Conservation (phyloP, 1,140 invertebrate genomes). For the Calycopis cecrops region DNA sequence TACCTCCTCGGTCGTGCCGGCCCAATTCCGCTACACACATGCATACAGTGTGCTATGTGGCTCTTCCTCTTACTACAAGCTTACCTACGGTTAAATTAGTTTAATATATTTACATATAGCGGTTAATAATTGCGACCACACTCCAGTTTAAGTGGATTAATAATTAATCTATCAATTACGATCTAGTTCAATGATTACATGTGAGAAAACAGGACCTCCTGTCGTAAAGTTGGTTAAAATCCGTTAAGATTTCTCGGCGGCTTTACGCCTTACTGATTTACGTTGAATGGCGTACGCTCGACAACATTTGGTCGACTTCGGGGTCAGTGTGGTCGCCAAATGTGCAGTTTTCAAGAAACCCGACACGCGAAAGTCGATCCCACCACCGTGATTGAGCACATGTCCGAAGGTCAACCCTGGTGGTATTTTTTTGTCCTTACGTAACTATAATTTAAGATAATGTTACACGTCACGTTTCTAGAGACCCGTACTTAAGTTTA, state of each 20-base stretch:
- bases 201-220: neutral
- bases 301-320: constrained; percentile 45
- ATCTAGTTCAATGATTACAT: too few species aligned
- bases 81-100: too few species aligned
- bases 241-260: constrained; percentile 22
- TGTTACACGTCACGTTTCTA: neutral
- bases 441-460: constrained; percentile 18
- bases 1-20: too few species aligned
- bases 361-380: constrained; percentile 48
- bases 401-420: constrained; percentile 60
- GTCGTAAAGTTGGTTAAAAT: neutral
- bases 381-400: constrained; percentile 57
- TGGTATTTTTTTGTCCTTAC: constrained; percentile 55
- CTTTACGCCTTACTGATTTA: constrained; percentile 38
- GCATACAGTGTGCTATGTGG: too few species aligned
- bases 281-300: constrained; percentile 54
- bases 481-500: too few species aligned
- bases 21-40: too few species aligned
- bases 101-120: too few species aligned
- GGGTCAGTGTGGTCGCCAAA: constrained; percentile 60
- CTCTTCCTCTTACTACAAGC: too few species aligned
- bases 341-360: constrained; percentile 54
- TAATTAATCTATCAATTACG: too few species aligned
- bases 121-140: too few species aligned
- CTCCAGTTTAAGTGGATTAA: too few species aligned